Percentiles rank a stretch among this genome's conserved stretches.
Evolutionary conservation across 2,113 vertebrate genomes (phyloP).

Genomic region (Ornithorhynchus anatinus): DNA sequence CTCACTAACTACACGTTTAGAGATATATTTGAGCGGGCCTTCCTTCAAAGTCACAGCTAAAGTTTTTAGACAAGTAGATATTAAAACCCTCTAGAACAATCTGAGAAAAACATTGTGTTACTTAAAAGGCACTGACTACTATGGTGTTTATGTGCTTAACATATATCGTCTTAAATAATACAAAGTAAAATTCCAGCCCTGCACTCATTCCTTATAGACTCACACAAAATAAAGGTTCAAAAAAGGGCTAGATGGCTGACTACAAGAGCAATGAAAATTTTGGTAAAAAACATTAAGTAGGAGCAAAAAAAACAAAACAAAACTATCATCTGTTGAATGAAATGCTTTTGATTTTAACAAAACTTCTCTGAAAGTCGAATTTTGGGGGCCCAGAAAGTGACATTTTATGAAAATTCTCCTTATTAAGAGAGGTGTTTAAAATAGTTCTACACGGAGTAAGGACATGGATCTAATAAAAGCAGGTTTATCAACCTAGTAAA

Average conservation of each 20-base stretch:
- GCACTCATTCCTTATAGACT: too few relatives aligned
- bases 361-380: not conserved
- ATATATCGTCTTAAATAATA: too few relatives aligned
- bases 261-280: not conserved
- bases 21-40: not conserved
- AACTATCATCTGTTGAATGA: too few relatives aligned
- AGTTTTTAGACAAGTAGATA: not conserved
- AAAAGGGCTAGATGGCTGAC: not conserved
- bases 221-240: not conserved
- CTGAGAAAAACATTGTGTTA: too few relatives aligned
- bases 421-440: not conserved
- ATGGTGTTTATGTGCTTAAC: too few relatives aligned
- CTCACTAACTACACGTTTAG: not conserved
- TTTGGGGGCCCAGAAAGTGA: not conserved
- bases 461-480: rapidly evolving
- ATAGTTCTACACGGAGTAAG: not conserved
- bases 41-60: not conserved
- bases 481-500: not conserved
- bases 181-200: too few relatives aligned
- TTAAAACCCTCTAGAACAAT: too few relatives aligned
- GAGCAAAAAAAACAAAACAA: not conserved
- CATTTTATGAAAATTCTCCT: not conserved
- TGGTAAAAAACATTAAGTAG: not conserved
- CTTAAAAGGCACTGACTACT: too few relatives aligned
- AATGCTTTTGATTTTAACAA: too few relatives aligned